phyloP scores from a whole-genome alignment of 2,888 invertebrate genomes.

The Machimus atricapillus region DNA sequence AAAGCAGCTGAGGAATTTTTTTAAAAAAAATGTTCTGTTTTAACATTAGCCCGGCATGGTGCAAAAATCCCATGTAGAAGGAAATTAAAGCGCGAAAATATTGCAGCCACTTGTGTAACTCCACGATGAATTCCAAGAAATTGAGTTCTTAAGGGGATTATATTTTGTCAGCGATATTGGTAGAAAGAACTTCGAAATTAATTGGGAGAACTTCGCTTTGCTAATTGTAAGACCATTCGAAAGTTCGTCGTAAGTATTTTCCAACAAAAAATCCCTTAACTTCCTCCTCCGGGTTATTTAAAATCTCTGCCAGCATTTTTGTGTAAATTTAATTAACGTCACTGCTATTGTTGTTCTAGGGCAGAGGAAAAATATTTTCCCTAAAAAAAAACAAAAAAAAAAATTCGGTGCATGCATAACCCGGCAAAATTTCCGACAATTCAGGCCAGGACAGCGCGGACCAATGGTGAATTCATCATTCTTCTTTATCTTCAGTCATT shows the following conservation, averaged over 20 bases:
- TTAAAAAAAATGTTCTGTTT: neutral
- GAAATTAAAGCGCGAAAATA: neutral
- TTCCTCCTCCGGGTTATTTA: neutral
- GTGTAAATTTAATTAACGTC: neutral
- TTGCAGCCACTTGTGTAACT: neutral
- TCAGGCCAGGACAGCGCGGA: neutral
- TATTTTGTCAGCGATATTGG: neutral
- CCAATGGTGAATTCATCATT: neutral
- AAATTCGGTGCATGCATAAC: neutral
- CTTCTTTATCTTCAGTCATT: neutral
- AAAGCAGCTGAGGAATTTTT: neutral
- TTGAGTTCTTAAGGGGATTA: neutral
- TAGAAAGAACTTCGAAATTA: neutral
- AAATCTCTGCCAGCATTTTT: neutral
- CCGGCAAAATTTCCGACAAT: neutral
- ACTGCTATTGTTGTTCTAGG: neutral
- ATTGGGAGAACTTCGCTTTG: neutral
- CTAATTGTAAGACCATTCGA: neutral
- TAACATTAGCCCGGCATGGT: neutral
- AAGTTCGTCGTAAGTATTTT: neutral
- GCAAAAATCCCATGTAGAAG: neutral
- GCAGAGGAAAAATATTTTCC: neutral
- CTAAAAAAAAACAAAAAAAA: neutral
- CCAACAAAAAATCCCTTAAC: neutral
- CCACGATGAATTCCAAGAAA: neutral